Evolutionary conservation across 2,113 vertebrate species (phyloP).

Genomic region (Catharus minimus): DNA sequence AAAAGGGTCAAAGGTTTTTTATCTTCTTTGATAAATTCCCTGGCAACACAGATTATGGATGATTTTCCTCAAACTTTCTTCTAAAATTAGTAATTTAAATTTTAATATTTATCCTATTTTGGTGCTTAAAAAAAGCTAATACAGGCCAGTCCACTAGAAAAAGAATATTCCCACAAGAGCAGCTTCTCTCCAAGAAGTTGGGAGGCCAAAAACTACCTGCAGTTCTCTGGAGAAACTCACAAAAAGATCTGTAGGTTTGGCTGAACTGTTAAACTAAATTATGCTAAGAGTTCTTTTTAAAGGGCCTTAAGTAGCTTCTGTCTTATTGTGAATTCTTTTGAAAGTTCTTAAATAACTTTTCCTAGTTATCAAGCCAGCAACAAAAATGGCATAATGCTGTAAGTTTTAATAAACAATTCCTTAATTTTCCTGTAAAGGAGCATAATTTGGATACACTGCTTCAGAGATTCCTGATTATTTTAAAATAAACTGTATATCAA

Average conservation of each 20-base stretch:
- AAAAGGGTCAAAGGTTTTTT: background rate
- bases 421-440: background rate
- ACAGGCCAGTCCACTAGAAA: background rate
- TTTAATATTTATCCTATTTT: background rate
- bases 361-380: background rate
- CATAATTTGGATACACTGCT: background rate
- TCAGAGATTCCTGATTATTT: background rate
- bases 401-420: background rate
- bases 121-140: background rate
- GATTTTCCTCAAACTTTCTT: background rate
- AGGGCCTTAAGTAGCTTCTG: background rate
- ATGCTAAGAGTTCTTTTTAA: background rate
- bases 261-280: background rate
- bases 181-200: background rate
- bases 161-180: background rate
- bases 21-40: background rate
- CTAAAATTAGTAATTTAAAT: background rate
- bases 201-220: background rate
- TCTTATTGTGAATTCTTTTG: background rate
- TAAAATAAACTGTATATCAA: background rate
- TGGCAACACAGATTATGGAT: background rate
- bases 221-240: background rate
- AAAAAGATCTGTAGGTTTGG: background rate
- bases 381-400: background rate
- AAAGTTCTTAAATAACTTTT: background rate